phyloP scores from a whole-genome alignment of 1,140 invertebrate genomes.

The Eueides isabella region DNA sequence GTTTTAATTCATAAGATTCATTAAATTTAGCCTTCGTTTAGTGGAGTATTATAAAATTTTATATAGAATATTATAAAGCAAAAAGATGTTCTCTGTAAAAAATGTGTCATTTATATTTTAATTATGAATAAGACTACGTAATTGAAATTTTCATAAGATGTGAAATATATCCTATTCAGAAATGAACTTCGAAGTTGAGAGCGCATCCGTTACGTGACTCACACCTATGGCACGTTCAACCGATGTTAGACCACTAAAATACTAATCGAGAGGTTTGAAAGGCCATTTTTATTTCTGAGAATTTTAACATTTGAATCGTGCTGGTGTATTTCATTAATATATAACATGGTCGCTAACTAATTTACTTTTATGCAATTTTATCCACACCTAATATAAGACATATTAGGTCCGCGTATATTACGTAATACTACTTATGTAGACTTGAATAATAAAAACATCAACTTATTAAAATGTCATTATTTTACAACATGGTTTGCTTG shows the following conservation, averaged over 20 bases:
- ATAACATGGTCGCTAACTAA: neutral
- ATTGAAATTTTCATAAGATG: conserved; percentile 39
- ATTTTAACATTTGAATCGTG: conserved; percentile 49
- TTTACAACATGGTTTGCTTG: neutral
- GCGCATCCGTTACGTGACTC: conserved; percentile 80
- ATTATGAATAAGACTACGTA: neutral
- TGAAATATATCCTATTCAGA: conserved; percentile 60
- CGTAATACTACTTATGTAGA: neutral
- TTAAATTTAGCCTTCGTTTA: conserved; percentile 49
- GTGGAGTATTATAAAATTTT: conserved; percentile 13
- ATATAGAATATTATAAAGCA: neutral
- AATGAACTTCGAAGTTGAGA: conserved; percentile 71
- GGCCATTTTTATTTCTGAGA: conserved; percentile 63
- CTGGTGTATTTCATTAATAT: conserved; percentile 8
- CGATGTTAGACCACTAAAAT: conserved; percentile 71
- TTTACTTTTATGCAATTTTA: neutral
- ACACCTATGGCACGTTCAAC: conserved; percentile 72
- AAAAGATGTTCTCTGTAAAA: neutral
- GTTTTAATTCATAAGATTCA: conserved; percentile 58
- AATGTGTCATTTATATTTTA: neutral
- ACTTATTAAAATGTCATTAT: neutral
- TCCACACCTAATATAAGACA: neutral
- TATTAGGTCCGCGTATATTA: no score
- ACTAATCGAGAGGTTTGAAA: conserved; percentile 64
- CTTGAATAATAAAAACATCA: neutral